Base-by-base conservation (phyloP, 2,797 vertebrate species). In the Sus cebifrons region DNA sequence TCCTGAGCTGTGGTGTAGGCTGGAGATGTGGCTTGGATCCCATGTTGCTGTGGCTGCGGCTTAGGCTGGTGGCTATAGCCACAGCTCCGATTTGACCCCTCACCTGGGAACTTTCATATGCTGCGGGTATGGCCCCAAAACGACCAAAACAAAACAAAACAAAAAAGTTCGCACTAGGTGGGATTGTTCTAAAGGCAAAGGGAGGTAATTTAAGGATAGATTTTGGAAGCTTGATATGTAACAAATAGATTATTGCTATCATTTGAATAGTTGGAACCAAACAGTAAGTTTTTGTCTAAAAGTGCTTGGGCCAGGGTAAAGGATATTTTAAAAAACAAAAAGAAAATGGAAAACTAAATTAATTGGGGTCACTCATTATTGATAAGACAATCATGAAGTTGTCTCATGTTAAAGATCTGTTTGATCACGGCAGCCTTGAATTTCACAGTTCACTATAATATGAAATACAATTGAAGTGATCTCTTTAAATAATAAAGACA, bases 141-240 rank as follows among this genome's bases (percentile, higher is more conserved):
- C 44, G 32, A 32, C 32, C 32, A 44, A 49, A 49, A 49, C 5
- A 49, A 49, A 49, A 49, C 5, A 49, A 49, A 49, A 49, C 6
- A 49, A 49, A 49, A 49, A 49, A 49, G 9, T 6, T 49, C 6
- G 6, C 44, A 25, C 49, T 54, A 74, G 21, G 67, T 87, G 49
- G 83, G 49, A 23, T 25, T 77, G 16, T 84, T 89, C 29, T 62
- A 65, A 78, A 89, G 65, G 9, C 4, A 85, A 68, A n/a, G 27
- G 73, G 32, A 32, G 36, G 73, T 81, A 64, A 82, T 82, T 85
- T 74, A 74, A 40, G 29, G 52, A 52, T 9, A 65, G 15, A 71
- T 79, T 92, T 93, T 74, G 44, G 49, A 91, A 88, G 54, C 21
- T 84, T 78, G 78, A 83, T 91, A 83, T 54, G 32, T 73, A 91